phyloP scores from a whole-genome alignment of 1,140 invertebrate genomes.

The Acromyrmex echinatior region DNA sequence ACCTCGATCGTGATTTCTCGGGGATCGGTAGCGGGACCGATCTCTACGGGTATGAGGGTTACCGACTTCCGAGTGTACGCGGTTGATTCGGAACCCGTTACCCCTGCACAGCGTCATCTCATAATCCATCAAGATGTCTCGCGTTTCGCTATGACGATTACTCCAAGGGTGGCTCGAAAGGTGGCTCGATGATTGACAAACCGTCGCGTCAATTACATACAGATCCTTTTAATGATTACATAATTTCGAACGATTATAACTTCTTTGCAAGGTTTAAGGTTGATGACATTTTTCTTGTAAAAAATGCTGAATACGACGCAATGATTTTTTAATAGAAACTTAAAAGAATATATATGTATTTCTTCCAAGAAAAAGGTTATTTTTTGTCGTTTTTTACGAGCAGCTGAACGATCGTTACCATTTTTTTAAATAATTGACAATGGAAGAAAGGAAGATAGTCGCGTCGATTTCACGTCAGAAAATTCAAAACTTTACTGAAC shows the following conservation, averaged over 20 bases:
- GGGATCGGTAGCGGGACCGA: constrained; percentile 54
- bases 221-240: background rate
- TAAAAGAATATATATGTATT: too few species aligned
- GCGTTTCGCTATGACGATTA: background rate
- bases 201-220: constrained; percentile 13
- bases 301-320: background rate
- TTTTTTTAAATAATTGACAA: background rate
- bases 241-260: background rate
- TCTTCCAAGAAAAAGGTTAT: background rate
- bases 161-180: background rate
- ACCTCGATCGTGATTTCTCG: constrained; percentile 59
- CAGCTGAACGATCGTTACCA: background rate
- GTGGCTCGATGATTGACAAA: background rate
- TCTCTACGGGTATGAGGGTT: constrained; percentile 44
- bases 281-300: background rate
- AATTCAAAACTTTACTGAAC: constrained; percentile 29
- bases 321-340: background rate
- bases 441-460: background rate
- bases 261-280: too few species aligned
- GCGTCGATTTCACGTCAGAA: constrained; percentile 6
- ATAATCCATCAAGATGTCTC: background rate
- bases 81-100: constrained; percentile 50
- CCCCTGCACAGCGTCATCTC: background rate
- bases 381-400: background rate
- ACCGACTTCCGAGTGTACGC: background rate